These are phyloP conservation scores for Amphimallon solstitiale DNA, from an alignment of 2,888 invertebrate species.

Conservation along the genomic window DNA sequence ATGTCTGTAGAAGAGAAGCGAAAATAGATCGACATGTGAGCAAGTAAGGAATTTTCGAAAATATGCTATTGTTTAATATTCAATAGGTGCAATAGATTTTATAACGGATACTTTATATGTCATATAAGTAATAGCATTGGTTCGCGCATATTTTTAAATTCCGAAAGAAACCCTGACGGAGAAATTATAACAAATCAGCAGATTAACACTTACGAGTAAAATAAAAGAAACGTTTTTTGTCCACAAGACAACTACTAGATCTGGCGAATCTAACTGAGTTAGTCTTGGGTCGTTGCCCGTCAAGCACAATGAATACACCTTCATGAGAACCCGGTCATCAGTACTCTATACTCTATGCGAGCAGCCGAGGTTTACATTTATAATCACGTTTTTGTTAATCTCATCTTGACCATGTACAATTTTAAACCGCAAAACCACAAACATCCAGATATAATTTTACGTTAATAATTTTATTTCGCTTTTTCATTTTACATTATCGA, in stretches of 20 bases:
- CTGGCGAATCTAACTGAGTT: slow-evolving; percentile 33
- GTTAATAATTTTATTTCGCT: slow-evolving; percentile 27
- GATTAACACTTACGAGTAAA: slow-evolving; percentile 5
- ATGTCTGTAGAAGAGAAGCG: too few relatives aligned
- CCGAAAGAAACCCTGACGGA: too few relatives aligned
- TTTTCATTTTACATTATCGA: slow-evolving; percentile 1
- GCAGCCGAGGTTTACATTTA: slow-evolving; percentile 48
- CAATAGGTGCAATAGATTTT: too few relatives aligned
- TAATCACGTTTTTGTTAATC: slow-evolving; percentile 48
- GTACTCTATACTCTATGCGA: slow-evolving; percentile 30
- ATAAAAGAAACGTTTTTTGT: slow-evolving; percentile 18
- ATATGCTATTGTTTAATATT: too few relatives aligned
- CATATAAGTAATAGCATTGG: too few relatives aligned
- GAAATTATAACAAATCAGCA: slow-evolving; percentile 1
- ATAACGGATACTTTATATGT: too few relatives aligned
- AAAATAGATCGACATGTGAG: too few relatives aligned
- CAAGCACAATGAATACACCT: slow-evolving; percentile 43
- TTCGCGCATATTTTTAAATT: too few relatives aligned
- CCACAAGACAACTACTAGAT: slow-evolving; percentile 3
- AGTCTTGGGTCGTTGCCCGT: slow-evolving; percentile 43
- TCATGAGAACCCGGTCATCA: slow-evolving; percentile 42
- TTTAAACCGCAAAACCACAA: slow-evolving; percentile 48
- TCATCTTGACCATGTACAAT: slow-evolving; percentile 40
- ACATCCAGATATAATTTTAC: slow-evolving; percentile 40
- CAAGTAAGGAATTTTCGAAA: too few relatives aligned